Conservation (phyloP, 2,113 vertebrate species). For the Paraplagusia blochii region DNA sequence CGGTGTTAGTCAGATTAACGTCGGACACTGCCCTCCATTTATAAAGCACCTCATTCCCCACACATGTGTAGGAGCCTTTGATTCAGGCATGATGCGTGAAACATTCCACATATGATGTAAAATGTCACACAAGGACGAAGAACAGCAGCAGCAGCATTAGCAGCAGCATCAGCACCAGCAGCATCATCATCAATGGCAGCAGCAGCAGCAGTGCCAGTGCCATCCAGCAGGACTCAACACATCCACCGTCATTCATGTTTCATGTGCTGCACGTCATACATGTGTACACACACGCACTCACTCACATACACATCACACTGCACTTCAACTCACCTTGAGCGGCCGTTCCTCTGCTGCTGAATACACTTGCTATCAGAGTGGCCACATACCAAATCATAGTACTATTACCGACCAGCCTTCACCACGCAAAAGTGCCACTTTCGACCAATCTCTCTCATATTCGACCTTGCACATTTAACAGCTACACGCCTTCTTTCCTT, state of each 20-base stretch:
- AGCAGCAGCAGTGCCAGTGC: slow-evolving; percentile 32
- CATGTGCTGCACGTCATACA: too few relatives aligned
- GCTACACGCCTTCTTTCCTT: slow-evolving; percentile 55
- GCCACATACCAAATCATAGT: slow-evolving; percentile 99
- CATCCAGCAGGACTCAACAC: slow-evolving; percentile 71
- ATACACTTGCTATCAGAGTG: slow-evolving; percentile 99
- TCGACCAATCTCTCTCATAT: slow-evolving; percentile 79
- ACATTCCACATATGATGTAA: too few relatives aligned
- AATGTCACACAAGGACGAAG: too few relatives aligned
- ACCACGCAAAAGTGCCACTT: slow-evolving; percentile 85
- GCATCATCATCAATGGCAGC: not conserved
- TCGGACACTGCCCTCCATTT: too few relatives aligned
- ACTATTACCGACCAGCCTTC: slow-evolving; percentile 85
- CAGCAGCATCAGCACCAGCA: too few relatives aligned
- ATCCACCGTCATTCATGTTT: too few relatives aligned
- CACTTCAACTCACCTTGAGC: slow-evolving; percentile 98
- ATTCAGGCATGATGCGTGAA: too few relatives aligned
- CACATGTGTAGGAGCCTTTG: too few relatives aligned
- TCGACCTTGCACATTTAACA: slow-evolving; percentile 68
- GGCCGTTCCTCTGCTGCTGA: slow-evolving; percentile 91
- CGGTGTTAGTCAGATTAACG: too few relatives aligned
- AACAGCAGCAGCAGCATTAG: too few relatives aligned
- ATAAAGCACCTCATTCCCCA: too few relatives aligned
- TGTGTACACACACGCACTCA: not conserved
- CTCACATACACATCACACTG: slow-evolving; percentile 57